Evolutionary conservation across 2,888 invertebrate species (phyloP), one percentile per base, ranked within the genome.

Genomic region (Sinohyriopsis cumingii): DNA sequence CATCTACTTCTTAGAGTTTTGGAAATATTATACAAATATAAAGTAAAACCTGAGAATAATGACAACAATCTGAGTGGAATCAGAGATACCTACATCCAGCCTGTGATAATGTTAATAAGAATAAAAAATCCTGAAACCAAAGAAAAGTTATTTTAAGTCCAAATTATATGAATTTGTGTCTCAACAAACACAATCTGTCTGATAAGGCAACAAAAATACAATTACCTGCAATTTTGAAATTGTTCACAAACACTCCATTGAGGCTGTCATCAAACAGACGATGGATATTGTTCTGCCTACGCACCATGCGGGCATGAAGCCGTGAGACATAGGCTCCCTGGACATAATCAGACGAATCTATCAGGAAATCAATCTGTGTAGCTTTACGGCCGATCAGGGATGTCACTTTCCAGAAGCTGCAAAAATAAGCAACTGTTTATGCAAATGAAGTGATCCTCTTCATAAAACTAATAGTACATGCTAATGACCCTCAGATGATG

Each of bases 171-270:
- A 45, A 12, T 45, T 0, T 45, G 7, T 9, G 1, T 45, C 12
- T 12, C 45, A 45, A 45, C 45, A 45, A 3, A 45, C 45, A 45
- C 12, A 45, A 45, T 45, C 45, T 12, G 12, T 45, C 12, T 45
- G 2, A 45, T 12, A 18, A 19, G 1, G 24, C 12, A 18, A 57
- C 1, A 19, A 57, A 57, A 15, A 22, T 18, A 24, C n/a, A 57
- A 28, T 24, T 72, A 83, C 84, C 84, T 73, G 63, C 55, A 33
- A 85, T 85, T 72, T 85, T 85, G 19, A 79, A 73, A 62, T 83
- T 81, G 71, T 85, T 85, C n/a, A 85, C 75, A 72, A 83, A 85
- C 33, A 85, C 65, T 15, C 84, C 84, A 77, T 85, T 85, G 33
- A 78, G 64, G 59, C 84, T 84, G 78, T 85, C 85, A 77, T 85